Base-by-base conservation (phyloP, 2,113 vertebrate species). In the Falcunculus frontatus region DNA sequence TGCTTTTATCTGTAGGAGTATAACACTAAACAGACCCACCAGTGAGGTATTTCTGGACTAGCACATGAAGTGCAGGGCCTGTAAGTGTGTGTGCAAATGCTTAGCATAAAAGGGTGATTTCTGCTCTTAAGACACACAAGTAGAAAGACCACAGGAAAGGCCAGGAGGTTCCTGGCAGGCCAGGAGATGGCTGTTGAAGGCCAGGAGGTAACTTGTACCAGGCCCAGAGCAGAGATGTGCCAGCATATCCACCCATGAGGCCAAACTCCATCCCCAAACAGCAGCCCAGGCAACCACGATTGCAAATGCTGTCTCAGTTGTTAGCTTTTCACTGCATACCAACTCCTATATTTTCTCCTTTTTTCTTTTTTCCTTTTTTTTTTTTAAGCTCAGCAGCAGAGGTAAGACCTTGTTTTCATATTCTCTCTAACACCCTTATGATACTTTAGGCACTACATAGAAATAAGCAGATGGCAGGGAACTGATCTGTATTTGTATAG, bases 401-500 rank as follows among this genome's bases (percentile, higher is more conserved):
- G 78, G 55, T 83, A 86, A 65, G 63, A 88, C 55, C 53, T 92
- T 95, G 75, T 95, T 96, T 96, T 90, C 75, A 37, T 70, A 68
- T 77, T 88, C 82, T 67, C 13, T 83, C 5, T 86, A 88, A 84
- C 95, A 95, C 79, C 64, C 59, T 93, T 74, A 55, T 10, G 5
- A 64, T 64, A 59, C 91, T 95, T 82, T 20, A 74, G 68, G 63
- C 3, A 1, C 39, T 81, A 73, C 62, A 55, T 3, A 47, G 74
- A 70, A 91, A 94, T 65, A 87, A 93, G 87, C 90, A 93, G 89
- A 96, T 92, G 82, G 81, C 60, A 64, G 68, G 68, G 74, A 96
- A 91, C 77, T 62, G 79, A 60, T 92, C 68, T 93, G 21, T 92
- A n/a, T 91, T 85, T 88, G 65, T 87, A 65, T 85, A 70, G 76